phyloP scores from a whole-genome alignment of 2,797 vertebrate species.

The Microcaecilia unicolor region DNA sequence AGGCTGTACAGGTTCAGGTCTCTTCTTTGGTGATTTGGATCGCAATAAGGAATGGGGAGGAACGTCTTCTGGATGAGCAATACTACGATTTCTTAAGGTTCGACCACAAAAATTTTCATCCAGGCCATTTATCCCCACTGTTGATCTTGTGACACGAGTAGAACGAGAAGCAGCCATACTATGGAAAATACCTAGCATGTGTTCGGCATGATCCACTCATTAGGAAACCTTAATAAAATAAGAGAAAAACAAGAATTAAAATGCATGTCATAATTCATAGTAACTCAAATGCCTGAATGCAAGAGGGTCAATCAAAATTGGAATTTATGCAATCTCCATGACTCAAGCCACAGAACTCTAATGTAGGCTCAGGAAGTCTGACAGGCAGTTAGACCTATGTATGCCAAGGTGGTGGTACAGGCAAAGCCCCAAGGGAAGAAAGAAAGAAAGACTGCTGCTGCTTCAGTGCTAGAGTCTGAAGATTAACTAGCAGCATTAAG shows the following conservation, averaged over 20 bases:
- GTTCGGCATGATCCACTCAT: constrained; percentile 90
- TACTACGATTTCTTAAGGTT: constrained; percentile 97
- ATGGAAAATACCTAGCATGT: constrained; percentile 87
- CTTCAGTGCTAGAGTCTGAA: too few species aligned
- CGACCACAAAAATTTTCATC: constrained; percentile 98
- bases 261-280: constrained; percentile 17
- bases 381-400: too few species aligned
- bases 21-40: constrained; percentile 95
- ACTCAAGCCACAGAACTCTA: too few species aligned
- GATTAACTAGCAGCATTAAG: too few species aligned
- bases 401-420: too few species aligned
- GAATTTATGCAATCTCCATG: too few species aligned
- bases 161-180: constrained; percentile 99
- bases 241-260: constrained; percentile 32
- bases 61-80: constrained; percentile 89
- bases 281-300: too few species aligned
- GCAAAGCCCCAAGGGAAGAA: too few species aligned
- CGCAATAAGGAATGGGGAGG: constrained; percentile 73
- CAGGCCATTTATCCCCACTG: constrained; percentile 98
- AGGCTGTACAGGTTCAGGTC: constrained; percentile 65
- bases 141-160: constrained; percentile 98
- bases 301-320: too few species aligned
- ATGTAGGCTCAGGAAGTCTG: too few species aligned
- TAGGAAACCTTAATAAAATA: constrained; percentile 65
- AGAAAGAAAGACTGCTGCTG: too few species aligned